Evolutionary conservation across 1,140 invertebrate species (phyloP).

Genomic region (Danaus plexippus): DNA sequence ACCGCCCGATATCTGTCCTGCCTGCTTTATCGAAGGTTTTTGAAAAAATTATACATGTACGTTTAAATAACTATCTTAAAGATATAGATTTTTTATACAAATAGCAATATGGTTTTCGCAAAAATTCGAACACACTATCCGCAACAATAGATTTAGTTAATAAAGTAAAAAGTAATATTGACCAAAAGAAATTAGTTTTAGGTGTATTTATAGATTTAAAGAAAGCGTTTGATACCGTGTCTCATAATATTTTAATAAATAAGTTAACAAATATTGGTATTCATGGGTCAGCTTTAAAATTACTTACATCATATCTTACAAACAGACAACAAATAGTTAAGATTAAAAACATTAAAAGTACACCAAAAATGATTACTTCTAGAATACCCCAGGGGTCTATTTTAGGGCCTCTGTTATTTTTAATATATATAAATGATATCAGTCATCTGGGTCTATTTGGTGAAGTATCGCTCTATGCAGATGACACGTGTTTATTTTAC

Average conservation of each 20-base stretch:
- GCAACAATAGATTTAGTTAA: constrained; percentile 22
- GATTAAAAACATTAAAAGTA: no score
- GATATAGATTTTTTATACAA: constrained; percentile 12
- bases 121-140: constrained; percentile 19
- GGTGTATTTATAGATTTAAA: constrained; percentile 22
- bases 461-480: constrained; percentile 27
- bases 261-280: constrained; percentile 13
- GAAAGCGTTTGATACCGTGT: no score
- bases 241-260: no score
- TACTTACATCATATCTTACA: no score
- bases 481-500: constrained; percentile 31
- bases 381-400: no score
- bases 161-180: constrained; percentile 22
- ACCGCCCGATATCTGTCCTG: constrained; percentile 3
- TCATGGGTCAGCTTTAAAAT: constrained; percentile 3
- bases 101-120: constrained; percentile 25
- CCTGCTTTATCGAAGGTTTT: constrained; percentile 16
- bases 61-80: constrained; percentile 15
- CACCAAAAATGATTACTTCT: no score
- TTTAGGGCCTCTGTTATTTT: no score
- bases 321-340: no score
- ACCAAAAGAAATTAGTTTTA: constrained; percentile 19
- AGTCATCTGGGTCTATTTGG: no score
- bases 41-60: constrained; percentile 21
- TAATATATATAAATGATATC: no score